Percentiles rank a stretch among this genome's conserved stretches.
phyloP scores from a whole-genome alignment of 2,797 vertebrate species.

The Syngnathus acus region DNA sequence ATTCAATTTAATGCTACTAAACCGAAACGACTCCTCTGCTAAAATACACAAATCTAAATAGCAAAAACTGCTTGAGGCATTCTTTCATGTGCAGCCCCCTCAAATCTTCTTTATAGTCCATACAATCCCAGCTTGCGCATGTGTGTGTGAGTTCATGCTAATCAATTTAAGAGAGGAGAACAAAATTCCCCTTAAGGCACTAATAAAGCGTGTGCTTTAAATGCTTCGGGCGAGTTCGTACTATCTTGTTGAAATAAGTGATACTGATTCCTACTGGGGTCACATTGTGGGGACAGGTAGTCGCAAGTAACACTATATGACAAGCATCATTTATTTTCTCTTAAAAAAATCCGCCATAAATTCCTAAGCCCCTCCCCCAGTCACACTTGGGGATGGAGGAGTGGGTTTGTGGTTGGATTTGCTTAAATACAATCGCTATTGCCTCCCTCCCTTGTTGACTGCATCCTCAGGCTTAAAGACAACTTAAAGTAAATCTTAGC shows the following conservation, averaged over 20 bases:
- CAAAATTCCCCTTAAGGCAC: not conserved
- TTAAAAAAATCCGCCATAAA: conserved; percentile 27
- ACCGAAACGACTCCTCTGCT: not conserved
- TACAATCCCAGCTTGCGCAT: not conserved
- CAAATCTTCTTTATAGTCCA: not conserved
- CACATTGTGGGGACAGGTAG: conserved; percentile 27
- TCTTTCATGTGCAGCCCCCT: not conserved
- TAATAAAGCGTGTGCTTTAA: conserved; percentile 9
- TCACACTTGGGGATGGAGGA: conserved; percentile 19
- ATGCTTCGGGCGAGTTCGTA: conserved; percentile 2
- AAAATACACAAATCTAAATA: not conserved
- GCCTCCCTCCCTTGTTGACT: conserved; percentile 53
- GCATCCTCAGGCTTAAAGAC: conserved; percentile 60
- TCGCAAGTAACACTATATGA: not conserved
- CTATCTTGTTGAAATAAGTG: conserved; percentile 39
- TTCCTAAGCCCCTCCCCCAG: conserved; percentile 15
- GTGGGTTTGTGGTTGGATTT: conserved; percentile 32
- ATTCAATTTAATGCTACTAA: not conserved
- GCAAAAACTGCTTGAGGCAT: conserved; percentile 1
- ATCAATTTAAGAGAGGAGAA: not conserved
- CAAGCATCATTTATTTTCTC: conserved; percentile 15
- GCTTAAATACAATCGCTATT: conserved; percentile 60
- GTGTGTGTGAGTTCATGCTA: not conserved
- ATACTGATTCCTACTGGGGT: conserved; percentile 72
- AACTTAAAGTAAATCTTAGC: conserved; percentile 63